Conservation (phyloP, 2,113 vertebrate species). For the Brachirus orientalis region DNA sequence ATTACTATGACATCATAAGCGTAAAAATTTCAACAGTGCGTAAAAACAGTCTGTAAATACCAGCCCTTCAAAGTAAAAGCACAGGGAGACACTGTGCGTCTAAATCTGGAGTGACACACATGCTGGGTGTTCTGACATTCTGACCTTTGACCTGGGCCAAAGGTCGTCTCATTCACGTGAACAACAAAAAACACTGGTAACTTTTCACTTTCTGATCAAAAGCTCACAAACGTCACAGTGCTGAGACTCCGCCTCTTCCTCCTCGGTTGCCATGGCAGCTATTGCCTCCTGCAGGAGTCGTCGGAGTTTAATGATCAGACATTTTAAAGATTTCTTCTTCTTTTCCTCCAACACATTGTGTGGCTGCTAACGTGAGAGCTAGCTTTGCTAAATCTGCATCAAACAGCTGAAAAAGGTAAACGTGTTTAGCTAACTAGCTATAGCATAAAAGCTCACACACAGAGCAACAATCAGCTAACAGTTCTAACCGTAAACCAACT, state of each 20-base stretch:
- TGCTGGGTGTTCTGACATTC: background rate
- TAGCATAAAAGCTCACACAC: no score
- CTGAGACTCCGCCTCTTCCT: background rate
- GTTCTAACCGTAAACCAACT: no score
- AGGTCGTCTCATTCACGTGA: background rate
- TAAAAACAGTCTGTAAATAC: constrained; percentile 14
- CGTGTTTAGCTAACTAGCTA: no score
- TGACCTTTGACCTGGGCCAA: background rate
- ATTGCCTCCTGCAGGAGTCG: background rate
- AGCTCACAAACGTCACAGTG: no score
- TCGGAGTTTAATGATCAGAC: no score
- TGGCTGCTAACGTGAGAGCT: no score
- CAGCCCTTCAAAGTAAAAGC: constrained; percentile 23
- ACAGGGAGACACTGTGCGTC: background rate
- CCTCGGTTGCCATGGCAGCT: constrained; percentile 25
- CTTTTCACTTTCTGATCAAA: background rate
- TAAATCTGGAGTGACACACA: background rate
- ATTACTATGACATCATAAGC: background rate
- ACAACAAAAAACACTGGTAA: background rate
- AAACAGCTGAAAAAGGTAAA: no score
- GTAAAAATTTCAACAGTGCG: background rate
- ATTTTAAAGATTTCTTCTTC: no score
- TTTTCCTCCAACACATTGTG: no score
- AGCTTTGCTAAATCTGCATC: no score
- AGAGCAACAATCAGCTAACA: no score